These are phyloP conservation scores for Cosmorhoe ocellata DNA, from an alignment of 2,888 invertebrate species.

Conservation along the genomic window DNA sequence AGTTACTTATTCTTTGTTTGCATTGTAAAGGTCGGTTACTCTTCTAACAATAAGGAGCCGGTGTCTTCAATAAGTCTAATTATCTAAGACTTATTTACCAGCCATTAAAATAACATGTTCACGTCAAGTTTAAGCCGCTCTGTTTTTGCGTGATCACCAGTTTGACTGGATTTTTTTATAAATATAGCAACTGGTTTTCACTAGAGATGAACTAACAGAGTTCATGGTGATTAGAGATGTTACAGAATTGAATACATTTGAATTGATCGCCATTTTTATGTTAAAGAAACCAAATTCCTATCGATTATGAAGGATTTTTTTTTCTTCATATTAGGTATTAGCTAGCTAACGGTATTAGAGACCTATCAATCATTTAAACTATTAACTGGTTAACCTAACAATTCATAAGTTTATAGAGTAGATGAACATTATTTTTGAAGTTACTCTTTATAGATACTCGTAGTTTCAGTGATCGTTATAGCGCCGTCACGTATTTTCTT, in stretches of 20 bases:
- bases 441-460: no score
- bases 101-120: conserved; percentile 36
- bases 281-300: neutral
- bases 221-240: conserved; percentile 27
- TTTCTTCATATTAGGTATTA: no score
- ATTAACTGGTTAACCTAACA: no score
- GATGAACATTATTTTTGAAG: no score
- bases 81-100: conserved; percentile 33
- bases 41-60: conserved; percentile 1
- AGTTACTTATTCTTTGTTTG: no score
- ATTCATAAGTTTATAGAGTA: no score
- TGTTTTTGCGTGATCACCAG: conserved; percentile 43
- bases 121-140: conserved; percentile 41
- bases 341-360: no score
- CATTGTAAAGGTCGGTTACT: no score
- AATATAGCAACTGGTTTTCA: conserved; percentile 43
- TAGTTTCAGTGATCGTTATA: no score
- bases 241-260: conserved; percentile 8
- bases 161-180: conserved; percentile 42
- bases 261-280: neutral
- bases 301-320: no score
- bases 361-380: no score
- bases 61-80: conserved; percentile 10
- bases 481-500: no score
- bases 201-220: conserved; percentile 28